These are phyloP conservation scores for Pseudorhombus dupliciocellatus DNA, from an alignment of 2,113 vertebrate genomes.

Conservation along the genomic window DNA sequence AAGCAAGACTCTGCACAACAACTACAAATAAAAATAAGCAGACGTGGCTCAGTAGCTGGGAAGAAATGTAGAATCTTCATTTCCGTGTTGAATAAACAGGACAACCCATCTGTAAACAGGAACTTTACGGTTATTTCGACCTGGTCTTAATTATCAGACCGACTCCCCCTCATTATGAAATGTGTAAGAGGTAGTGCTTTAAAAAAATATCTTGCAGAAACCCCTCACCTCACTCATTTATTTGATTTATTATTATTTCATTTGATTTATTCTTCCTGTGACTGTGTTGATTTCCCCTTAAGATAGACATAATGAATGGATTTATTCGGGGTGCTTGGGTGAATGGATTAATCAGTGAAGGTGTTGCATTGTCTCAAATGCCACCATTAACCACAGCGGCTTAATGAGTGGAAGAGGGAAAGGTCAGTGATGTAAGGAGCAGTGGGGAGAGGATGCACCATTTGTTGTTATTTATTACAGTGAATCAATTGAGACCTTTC, in stretches of 20 bases:
- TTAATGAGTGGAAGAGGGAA: slow-evolving; percentile 80
- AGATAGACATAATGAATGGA: slow-evolving; percentile 53
- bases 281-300: slow-evolving; percentile 14
- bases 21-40: slow-evolving; percentile 12
- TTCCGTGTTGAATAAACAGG: slow-evolving; percentile 2
- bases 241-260: slow-evolving; percentile 2
- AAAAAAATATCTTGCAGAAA: background rate
- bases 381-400: slow-evolving; percentile 77
- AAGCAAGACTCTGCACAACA: slow-evolving; percentile 40
- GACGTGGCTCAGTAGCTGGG: slow-evolving; percentile 48
- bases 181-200: background rate
- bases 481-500: slow-evolving; percentile 70
- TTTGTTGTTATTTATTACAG: slow-evolving; percentile 74
- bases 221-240: background rate
- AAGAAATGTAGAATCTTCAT: slow-evolving; percentile 13
- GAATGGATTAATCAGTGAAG: slow-evolving; percentile 77
- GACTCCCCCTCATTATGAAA: too few species aligned
- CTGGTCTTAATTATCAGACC: too few species aligned
- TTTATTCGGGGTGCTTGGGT: slow-evolving; percentile 50
- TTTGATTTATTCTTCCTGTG: slow-evolving; percentile 57
- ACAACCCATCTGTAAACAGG: slow-evolving; percentile 28
- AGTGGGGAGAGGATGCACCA: slow-evolving; percentile 41
- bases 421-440: slow-evolving; percentile 76
- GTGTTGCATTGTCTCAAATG: slow-evolving; percentile 80
- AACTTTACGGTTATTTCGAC: too few species aligned